A percentile compares a stretch with the other conserved stretches of the same genome.
Evolutionary conservation across 2,797 vertebrate genomes (phyloP).

Genomic region (Loris lydekkerianus): DNA sequence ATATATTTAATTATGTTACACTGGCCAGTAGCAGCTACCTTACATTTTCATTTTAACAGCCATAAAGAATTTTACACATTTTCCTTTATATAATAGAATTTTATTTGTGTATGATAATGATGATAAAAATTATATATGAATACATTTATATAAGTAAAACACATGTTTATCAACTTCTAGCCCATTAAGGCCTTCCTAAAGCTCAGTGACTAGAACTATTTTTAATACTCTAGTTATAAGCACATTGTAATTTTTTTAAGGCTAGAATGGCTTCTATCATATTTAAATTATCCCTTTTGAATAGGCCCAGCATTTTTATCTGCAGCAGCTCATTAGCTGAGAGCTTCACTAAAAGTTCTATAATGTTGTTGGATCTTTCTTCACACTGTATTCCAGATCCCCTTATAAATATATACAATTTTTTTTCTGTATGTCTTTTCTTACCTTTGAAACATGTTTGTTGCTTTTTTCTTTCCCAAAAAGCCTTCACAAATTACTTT

Average conservation of each 20-base stretch:
- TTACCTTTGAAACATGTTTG: not conserved
- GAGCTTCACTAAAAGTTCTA: not conserved
- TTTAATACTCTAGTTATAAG: conserved; percentile 20
- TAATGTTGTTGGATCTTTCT: not conserved
- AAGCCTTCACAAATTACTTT: conserved; percentile 3
- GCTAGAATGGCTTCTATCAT: not conserved
- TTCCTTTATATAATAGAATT: conserved; percentile 20
- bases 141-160: conserved; percentile 7
- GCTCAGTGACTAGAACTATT: not conserved
- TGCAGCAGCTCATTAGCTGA: not conserved
- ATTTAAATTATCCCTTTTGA: conserved; percentile 54
- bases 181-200: not conserved
- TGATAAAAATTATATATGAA: not conserved
- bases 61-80: conserved; percentile 37
- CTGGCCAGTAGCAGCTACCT: not conserved
- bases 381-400: not conserved
- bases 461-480: not conserved
- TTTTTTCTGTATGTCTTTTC: not conserved
- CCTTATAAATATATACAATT: not conserved
- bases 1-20: not conserved
- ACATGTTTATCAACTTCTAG: not conserved
- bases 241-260: not conserved
- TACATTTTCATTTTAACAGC: conserved; percentile 22
- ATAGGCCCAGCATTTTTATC: conserved; percentile 13
- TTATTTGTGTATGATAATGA: conserved; percentile 9